These are phyloP conservation scores for Trachelus stipa DNA, from an alignment of 2,888 invertebrate genomes.

Conservation along the genomic window DNA sequence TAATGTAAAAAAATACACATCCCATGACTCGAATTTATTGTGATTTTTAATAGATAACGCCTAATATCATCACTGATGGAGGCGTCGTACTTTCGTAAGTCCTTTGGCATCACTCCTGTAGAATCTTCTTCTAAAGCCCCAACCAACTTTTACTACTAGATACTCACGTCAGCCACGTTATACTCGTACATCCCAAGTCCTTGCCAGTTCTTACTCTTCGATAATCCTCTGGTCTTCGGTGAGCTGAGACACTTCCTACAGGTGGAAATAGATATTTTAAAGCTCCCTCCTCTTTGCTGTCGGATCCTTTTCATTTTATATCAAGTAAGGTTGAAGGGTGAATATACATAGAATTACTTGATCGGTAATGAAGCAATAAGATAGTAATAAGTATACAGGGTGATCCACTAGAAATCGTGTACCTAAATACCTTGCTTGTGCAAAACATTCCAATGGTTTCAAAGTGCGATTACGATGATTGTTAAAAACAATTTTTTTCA, in stretches of 20 bases:
- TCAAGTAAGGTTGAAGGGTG: neutral
- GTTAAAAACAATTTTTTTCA: too few species aligned
- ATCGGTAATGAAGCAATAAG: neutral
- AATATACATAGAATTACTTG: neutral
- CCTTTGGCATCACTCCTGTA: neutral
- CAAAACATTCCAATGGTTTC: too few species aligned
- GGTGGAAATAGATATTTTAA: constrained; percentile 32
- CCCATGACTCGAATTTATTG: neutral
- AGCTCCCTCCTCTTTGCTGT: neutral
- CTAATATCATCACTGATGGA: neutral
- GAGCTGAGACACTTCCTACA: constrained; percentile 23
- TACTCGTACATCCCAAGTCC: neutral
- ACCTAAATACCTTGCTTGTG: too few species aligned
- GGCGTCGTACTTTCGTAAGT: neutral
- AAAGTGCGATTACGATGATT: too few species aligned
- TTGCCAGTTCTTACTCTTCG: neutral
- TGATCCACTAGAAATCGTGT: too few species aligned
- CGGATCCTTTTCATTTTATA: neutral
- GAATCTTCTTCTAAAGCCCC: neutral
- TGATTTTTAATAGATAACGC: neutral
- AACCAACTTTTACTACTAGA: neutral
- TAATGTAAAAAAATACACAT: neutral
- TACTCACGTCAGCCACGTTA: neutral
- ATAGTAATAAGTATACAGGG: neutral
- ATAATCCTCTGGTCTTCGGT: neutral